Evolutionary conservation across 1,140 invertebrate species (phyloP).

Genomic region (Helicoverpa armigera): DNA sequence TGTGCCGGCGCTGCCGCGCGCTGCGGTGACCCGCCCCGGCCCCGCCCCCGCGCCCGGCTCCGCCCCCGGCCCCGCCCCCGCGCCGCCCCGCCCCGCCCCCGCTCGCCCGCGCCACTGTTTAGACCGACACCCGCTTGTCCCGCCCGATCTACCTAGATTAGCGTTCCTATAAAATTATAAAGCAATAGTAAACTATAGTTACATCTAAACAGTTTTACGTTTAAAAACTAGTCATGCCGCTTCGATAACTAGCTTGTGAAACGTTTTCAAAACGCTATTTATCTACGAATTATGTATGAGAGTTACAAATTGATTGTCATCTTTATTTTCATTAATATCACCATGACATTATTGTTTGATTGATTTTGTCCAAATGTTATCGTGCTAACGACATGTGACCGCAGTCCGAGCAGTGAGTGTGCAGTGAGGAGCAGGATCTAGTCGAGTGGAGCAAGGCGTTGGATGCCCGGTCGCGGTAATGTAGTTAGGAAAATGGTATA

Average conservation of each 20-base stretch:
- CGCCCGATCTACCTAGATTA: slow-evolving; percentile 31
- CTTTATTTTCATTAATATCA: slow-evolving; percentile 47
- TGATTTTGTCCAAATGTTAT: slow-evolving; percentile 33
- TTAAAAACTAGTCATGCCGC: slow-evolving; percentile 50
- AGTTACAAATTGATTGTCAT: slow-evolving; percentile 31
- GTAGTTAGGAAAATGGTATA: slow-evolving; percentile 62
- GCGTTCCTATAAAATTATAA: slow-evolving; percentile 37
- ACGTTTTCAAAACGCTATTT: slow-evolving; percentile 45
- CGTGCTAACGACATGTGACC: slow-evolving; percentile 26
- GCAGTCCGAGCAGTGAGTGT: slow-evolving; percentile 8
- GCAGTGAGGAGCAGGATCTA: slow-evolving; percentile 49
- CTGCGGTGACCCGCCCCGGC: slow-evolving; percentile 70
- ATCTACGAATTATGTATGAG: slow-evolving; percentile 39
- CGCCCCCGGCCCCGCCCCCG: slow-evolving; percentile 19
- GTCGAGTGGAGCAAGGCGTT: slow-evolving; percentile 46
- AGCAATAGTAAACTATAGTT: slow-evolving; percentile 27
- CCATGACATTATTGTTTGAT: slow-evolving; percentile 48
- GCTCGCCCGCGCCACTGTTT: slow-evolving; percentile 28
- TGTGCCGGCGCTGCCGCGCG: slow-evolving; percentile 77
- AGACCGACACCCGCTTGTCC: slow-evolving; percentile 36
- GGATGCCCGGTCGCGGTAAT: slow-evolving; percentile 29
- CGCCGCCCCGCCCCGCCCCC: not conserved
- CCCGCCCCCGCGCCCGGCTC: slow-evolving; percentile 7
- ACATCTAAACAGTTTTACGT: slow-evolving; percentile 45
- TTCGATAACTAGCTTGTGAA: slow-evolving; percentile 44